phyloP scores from a whole-genome alignment of 1,140 invertebrate genomes.

The Bilobella aurantiaca region DNA sequence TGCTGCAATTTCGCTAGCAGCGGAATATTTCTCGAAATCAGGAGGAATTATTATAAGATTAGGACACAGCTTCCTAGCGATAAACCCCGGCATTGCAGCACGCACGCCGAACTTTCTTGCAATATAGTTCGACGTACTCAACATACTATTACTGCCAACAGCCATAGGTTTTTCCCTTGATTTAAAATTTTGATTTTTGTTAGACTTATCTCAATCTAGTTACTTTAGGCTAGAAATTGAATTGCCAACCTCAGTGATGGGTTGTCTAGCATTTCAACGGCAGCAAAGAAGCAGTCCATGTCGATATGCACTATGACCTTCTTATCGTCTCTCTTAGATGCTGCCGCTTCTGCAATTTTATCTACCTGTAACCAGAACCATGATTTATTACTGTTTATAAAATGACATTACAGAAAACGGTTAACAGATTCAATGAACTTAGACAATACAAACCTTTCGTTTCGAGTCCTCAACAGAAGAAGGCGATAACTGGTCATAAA shows the following conservation, averaged over 20 bases:
- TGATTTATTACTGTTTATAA: neutral
- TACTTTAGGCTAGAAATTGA: slow-evolving; percentile 4
- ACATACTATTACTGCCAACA: slow-evolving; percentile 51
- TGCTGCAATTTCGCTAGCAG: slow-evolving; percentile 44
- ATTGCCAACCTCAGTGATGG: slow-evolving; percentile 42
- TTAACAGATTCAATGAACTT: neutral
- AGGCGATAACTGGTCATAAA: slow-evolving; percentile 38
- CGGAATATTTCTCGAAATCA: slow-evolving; percentile 50
- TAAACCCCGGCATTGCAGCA: slow-evolving; percentile 62
- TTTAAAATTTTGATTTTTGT: slow-evolving; percentile 3
- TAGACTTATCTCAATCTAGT: neutral
- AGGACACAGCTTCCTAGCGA: slow-evolving; percentile 55
- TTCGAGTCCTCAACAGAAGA: slow-evolving; percentile 38
- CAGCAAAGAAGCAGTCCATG: slow-evolving; percentile 58
- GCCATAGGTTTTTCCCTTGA: slow-evolving; percentile 52
- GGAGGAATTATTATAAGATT: slow-evolving; percentile 48
- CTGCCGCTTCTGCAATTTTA: slow-evolving; percentile 38
- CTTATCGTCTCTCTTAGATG: slow-evolving; percentile 41
- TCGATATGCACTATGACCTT: slow-evolving; percentile 54
- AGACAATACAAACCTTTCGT: slow-evolving; percentile 37
- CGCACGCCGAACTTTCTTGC: slow-evolving; percentile 55
- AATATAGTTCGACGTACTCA: slow-evolving; percentile 57
- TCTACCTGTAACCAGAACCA: slow-evolving; percentile 40
- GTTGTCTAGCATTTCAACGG: slow-evolving; percentile 55
- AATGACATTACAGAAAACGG: neutral